These are phyloP conservation scores for Sclerodermus sp. DNA, from an alignment of 2,888 invertebrate genomes.

Conservation along the genomic window DNA sequence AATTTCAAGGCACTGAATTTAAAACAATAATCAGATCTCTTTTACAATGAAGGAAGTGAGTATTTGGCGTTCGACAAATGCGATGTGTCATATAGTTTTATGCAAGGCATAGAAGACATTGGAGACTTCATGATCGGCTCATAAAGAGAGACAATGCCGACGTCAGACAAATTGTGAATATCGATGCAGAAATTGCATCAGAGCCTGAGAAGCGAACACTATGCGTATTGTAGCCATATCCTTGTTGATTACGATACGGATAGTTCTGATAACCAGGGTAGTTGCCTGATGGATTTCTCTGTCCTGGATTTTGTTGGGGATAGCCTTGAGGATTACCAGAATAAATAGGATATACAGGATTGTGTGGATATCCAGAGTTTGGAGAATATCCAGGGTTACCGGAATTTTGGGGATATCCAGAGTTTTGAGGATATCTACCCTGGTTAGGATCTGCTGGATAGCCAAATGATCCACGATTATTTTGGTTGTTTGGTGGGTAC, in stretches of 20 bases:
- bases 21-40: no score
- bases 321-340: constrained; percentile 18
- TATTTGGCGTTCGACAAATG: no score
- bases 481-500: constrained; percentile 33
- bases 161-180: constrained; percentile 20
- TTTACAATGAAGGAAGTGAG: no score
- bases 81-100: no score
- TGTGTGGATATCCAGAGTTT: constrained; percentile 21
- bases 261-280: constrained; percentile 33
- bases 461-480: constrained; percentile 8
- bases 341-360: no score
- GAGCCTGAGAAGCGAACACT: constrained; percentile 21
- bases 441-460: constrained; percentile 25
- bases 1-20: no score
- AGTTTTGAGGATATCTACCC: constrained; percentile 31
- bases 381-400: constrained; percentile 25
- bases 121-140: constrained; percentile 13
- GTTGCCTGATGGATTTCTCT: constrained; percentile 24
- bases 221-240: constrained; percentile 6
- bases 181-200: constrained; percentile 7
- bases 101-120: no score
- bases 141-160: constrained; percentile 11
- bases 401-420: constrained; percentile 22
- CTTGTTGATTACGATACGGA: constrained; percentile 25
- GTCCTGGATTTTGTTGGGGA: constrained; percentile 34